Evolutionary conservation across 2,888 invertebrate species (phyloP), one percentile per base, ranked within the genome.

Genomic region (Didymodactylos carnosus): DNA sequence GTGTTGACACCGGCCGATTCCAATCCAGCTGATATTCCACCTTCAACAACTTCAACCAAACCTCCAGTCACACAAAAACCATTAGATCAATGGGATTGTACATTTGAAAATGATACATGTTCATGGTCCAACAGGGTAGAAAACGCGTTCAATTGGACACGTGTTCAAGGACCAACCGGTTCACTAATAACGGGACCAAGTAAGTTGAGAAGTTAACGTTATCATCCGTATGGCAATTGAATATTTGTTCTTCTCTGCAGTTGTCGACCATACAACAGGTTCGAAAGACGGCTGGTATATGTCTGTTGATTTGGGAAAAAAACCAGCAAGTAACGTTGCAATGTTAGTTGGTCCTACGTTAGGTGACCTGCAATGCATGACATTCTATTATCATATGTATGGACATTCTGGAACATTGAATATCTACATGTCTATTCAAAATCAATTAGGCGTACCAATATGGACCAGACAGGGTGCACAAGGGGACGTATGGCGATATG

Each of bases 51-150:
- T 35, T 51, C 43, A 19, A 39, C 70, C 23, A 73, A 70, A 46
- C 25, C 40, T 8, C 14, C 25, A 39, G 53, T 39, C n/a, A 19
- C 35, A n/a, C n/a, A 11, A 10, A 51, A 35, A 39, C 70, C 72
- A 35, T 5, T 16, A 14, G 25, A 77, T 35, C 76, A 77, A 77
- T 80, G 78, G 72, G 76, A 78, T 75, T 83, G 83, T 77, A 80
- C 81, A 75, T 83, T 83, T 78, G 83, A 83, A 75, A 77, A 76
- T 35, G 80, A 80, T 6, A 76, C 81, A 35, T 84, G 84, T 75
- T 78, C 79, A n/a, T 78, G 76, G 3, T 80, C 81, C 75, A 78
- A 79, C 71, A 72, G 72, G 11, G 43, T 51, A 25, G 77, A 77
- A 14, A 81, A 80, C 76, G 77, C 77, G 69, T 83, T 82, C 77